Conservation (phyloP, 2,888 invertebrate species). For the Morpho deidamia region DNA sequence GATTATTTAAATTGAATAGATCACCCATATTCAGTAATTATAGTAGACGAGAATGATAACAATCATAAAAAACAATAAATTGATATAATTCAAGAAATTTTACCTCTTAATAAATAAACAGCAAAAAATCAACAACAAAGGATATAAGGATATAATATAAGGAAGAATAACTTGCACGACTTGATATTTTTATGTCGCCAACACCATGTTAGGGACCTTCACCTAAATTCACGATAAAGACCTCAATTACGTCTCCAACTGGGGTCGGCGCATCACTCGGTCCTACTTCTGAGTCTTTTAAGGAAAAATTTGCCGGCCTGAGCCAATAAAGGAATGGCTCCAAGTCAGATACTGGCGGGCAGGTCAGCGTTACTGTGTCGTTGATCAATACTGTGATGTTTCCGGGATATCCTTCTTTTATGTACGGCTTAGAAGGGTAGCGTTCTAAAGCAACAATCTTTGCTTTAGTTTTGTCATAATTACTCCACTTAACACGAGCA, state of each 20-base stretch:
- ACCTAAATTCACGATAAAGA: constrained; percentile 53
- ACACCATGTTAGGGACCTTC: constrained; percentile 20
- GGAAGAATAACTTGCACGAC: background rate
- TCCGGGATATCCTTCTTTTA: constrained; percentile 87
- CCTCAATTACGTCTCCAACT: constrained; percentile 54
- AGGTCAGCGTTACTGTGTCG: constrained; percentile 84
- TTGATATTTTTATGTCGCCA: background rate
- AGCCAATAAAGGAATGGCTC: constrained; percentile 91
- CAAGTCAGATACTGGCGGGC: constrained; percentile 89
- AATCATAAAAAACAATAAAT: too few species aligned
- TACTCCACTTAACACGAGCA: background rate
- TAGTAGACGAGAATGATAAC: too few species aligned
- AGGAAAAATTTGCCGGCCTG: constrained; percentile 65
- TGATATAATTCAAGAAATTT: too few species aligned
- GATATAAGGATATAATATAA: too few species aligned
- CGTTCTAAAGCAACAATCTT: constrained; percentile 79
- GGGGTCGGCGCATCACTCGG: constrained; percentile 64
- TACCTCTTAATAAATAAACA: too few species aligned
- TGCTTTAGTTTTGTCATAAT: background rate
- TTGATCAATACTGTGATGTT: constrained; percentile 89
- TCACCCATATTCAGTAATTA: too few species aligned
- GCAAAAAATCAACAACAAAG: background rate
- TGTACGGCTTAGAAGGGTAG: constrained; percentile 90
- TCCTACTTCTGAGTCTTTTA: constrained; percentile 57
- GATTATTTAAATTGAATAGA: too few species aligned